Conservation (phyloP, 2,888 invertebrate genomes). For the Sthenelais limicola region DNA sequence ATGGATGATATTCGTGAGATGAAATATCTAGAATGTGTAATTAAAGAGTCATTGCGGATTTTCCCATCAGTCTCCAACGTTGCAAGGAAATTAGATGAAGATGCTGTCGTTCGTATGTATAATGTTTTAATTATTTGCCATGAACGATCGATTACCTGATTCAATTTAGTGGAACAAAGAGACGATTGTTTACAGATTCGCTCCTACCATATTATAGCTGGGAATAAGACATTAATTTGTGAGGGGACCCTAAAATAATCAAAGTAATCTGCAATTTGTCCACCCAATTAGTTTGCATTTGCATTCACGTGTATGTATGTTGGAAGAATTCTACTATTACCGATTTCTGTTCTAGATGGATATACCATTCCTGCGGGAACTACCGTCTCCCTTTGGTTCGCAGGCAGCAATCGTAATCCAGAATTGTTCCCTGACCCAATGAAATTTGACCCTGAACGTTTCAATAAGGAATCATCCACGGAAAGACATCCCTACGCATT, state of each 20-base stretch:
- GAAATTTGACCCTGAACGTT: conserved; percentile 85
- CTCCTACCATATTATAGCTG: too few species aligned
- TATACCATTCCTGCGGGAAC: conserved; percentile 65
- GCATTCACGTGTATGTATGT: too few species aligned
- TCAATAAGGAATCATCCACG: conserved; percentile 81
- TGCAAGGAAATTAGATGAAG: conserved; percentile 69
- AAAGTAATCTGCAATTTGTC: too few species aligned
- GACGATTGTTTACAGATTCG: too few species aligned
- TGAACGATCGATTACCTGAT: too few species aligned
- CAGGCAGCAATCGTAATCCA: conserved; percentile 77
- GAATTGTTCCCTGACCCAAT: conserved; percentile 80
- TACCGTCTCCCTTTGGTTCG: conserved; percentile 55
- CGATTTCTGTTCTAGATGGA: conserved; percentile 49
- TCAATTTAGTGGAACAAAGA: not conserved
- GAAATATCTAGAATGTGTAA: conserved; percentile 74
- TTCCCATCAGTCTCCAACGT: conserved; percentile 74
- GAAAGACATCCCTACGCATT: conserved; percentile 78
- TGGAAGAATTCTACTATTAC: too few species aligned
- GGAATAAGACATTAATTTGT: too few species aligned
- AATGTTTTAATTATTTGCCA: too few species aligned
- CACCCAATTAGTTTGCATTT: too few species aligned
- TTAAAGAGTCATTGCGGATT: conserved; percentile 74
- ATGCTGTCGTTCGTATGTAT: conserved; percentile 68
- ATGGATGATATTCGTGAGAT: conserved; percentile 73
- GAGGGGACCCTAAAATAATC: too few species aligned